Base-by-base conservation (phyloP, 2,888 invertebrate genomes). In the Cosmia trapezina region DNA sequence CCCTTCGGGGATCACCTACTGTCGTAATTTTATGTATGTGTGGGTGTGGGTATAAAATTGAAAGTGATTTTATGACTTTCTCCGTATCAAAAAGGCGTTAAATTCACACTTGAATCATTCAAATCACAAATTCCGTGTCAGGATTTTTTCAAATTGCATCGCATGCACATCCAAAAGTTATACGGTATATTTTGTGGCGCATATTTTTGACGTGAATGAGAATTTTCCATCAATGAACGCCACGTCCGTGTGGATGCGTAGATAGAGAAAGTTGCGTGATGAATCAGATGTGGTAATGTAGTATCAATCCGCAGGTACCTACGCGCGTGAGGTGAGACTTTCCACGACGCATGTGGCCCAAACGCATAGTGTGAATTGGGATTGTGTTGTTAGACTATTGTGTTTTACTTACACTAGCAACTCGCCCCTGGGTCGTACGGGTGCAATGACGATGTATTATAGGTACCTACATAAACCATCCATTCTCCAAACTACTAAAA, bases 191-290 rank as follows among this genome's bases (percentile, higher is more conserved):
- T 7, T 62, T 33, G 45, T 65, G 68, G 41, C 65, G 65, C 63
- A 77, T 62, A 67, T 28, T 28, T 49, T 66, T 17, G 19, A 59
- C n/a, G 80, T 82, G 82, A 78, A 80, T 73, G 75, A 75, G 66
- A 12, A 43, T 49, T 59, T 70, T 62, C 56, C 53, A 43, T 81
- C 70, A 71, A 84, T 84, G 76, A 73, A 71, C 71, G 66, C 47
- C 22, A 78, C 63, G 70, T 73, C 73, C 75, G 83, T 14, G 53
- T 74, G 41, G 73, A 79, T 67, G 76, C 80, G 37, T 76, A 57
- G 81, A 83, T 73, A 73, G 84, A 83, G 87, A 88, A 88, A 87
- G 87, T 86, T 11, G 69, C 37, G 49, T 78, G 73, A 72, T 83
- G 83, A 77, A 82, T 86, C 86, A 83, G 79, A 70, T 78, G 71